Conservation (phyloP, 2,797 vertebrate species). For the Hybognathus amarus region DNA sequence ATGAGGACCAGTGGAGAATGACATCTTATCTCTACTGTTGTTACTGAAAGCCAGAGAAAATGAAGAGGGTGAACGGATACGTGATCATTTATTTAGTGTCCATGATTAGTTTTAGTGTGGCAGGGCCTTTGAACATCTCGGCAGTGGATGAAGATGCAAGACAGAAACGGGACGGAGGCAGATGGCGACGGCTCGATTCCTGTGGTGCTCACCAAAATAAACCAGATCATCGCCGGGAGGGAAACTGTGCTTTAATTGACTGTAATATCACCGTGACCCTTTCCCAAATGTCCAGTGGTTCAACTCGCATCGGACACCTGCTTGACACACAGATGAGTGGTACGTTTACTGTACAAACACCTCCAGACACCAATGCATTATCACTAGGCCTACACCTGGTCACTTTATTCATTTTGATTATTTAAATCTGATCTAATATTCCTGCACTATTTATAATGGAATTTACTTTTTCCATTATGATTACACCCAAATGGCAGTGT, state of each 20-base stretch:
- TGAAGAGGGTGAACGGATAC: conserved; percentile 64
- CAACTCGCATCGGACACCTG: conserved; percentile 86
- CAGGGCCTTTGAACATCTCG: conserved; percentile 54
- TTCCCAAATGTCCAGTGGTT: conserved; percentile 90
- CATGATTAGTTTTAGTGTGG: conserved; percentile 74
- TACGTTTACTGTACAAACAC: conserved; percentile 67
- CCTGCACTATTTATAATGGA: background rate
- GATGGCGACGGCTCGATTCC: conserved; percentile 80
- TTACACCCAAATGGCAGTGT: background rate
- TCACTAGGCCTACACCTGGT: background rate
- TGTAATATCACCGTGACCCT: conserved; percentile 91
- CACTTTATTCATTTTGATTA: background rate
- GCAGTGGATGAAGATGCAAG: conserved; percentile 52
- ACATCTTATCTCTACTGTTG: conserved; percentile 57
- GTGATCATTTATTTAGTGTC: conserved; percentile 63
- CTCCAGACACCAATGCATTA: background rate
- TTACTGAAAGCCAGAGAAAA: conserved; percentile 66
- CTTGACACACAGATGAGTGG: conserved; percentile 81
- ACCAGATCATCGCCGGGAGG: conserved; percentile 94
- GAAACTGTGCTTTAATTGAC: conserved; percentile 90
- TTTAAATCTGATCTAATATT: background rate
- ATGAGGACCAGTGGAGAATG: conserved; percentile 70
- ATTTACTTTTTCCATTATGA: background rate
- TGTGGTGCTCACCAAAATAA: conserved; percentile 76
- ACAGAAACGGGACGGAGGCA: conserved; percentile 66